These are phyloP conservation scores for Equus quagga DNA, from an alignment of 2,113 vertebrate genomes.

Conservation along the genomic window DNA sequence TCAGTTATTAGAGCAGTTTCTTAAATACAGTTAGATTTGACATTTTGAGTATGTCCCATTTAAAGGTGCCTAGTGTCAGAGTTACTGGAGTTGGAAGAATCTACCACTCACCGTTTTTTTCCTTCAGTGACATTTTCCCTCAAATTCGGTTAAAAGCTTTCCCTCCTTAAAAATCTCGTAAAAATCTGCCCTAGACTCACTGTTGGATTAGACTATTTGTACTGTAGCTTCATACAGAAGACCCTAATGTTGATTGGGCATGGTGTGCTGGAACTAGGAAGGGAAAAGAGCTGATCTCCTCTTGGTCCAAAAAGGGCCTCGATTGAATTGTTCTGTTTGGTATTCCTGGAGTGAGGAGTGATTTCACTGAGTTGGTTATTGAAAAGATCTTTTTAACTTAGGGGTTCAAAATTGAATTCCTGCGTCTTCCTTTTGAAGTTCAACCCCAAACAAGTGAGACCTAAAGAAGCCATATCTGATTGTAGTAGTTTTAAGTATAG, in stretches of 20 bases:
- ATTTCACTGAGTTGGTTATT: slow-evolving; percentile 6
- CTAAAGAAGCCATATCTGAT: not conserved
- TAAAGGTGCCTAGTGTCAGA: not conserved
- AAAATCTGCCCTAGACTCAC: slow-evolving; percentile 8
- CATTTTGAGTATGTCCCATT: not conserved
- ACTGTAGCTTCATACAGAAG: slow-evolving; percentile 45
- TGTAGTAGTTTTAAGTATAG: slow-evolving; percentile 15
- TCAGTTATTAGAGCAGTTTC: slow-evolving; percentile 26
- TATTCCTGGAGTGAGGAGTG: not conserved
- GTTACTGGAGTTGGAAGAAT: slow-evolving; percentile 22
- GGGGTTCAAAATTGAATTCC: slow-evolving; percentile 33
- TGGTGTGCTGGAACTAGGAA: not conserved
- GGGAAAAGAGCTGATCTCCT: not conserved
- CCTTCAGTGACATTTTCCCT: not conserved
- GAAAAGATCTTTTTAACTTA: slow-evolving; percentile 3
- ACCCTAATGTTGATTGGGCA: not conserved
- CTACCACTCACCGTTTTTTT: not conserved
- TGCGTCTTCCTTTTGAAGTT: slow-evolving; percentile 36
- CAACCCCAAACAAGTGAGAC: not conserved
- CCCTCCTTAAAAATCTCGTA: not conserved
- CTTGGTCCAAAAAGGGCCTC: not conserved
- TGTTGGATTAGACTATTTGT: not conserved
- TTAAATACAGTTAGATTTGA: not conserved
- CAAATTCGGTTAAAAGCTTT: slow-evolving; percentile 47
- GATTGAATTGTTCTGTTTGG: not conserved